A percentile compares a stretch with the other conserved stretches of the same genome.
Conservation (phyloP, 1,140 invertebrate species). For the Tetramorium simillimum region DNA sequence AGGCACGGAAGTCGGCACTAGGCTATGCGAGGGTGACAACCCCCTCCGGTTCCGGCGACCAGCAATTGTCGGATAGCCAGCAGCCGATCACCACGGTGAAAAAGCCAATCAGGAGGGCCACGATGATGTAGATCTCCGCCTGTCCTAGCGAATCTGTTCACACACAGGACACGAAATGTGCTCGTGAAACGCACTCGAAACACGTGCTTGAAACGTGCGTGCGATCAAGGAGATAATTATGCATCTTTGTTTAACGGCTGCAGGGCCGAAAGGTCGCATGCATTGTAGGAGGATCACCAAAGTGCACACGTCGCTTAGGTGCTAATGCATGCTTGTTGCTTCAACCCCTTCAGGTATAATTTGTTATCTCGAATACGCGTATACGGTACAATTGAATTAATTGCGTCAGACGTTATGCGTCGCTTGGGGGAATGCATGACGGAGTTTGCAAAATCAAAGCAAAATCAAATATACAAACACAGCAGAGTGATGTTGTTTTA, state of each 20-base stretch:
- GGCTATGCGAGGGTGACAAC: constrained; percentile 89
- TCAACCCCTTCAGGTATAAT: constrained; percentile 28
- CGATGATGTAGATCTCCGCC: constrained; percentile 90
- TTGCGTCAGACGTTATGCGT: not conserved
- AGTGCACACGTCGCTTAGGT: constrained; percentile 6
- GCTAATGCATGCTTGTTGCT: constrained; percentile 52
- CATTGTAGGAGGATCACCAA: constrained; percentile 1
- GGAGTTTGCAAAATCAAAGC: not conserved
- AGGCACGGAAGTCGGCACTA: constrained; percentile 75
- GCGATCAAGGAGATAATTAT: constrained; percentile 27
- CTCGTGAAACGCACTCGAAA: too few species aligned
- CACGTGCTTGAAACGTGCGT: not conserved
- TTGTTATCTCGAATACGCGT: constrained; percentile 32
- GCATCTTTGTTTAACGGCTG: not conserved
- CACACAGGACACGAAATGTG: not conserved
- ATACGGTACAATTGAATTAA: constrained; percentile 31
- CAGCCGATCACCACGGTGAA: constrained; percentile 90
- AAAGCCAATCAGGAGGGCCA: constrained; percentile 89
- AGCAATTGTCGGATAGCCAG: constrained; percentile 91
- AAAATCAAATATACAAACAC: not conserved
- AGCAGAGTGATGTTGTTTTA: not conserved
- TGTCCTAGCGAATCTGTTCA: constrained; percentile 86
- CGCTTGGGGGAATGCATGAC: not conserved
- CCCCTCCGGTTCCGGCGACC: constrained; percentile 90
- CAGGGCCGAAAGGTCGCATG: constrained; percentile 1